Conservation (phyloP, 2,797 vertebrate species). For the Hydrolagus colliei region DNA sequence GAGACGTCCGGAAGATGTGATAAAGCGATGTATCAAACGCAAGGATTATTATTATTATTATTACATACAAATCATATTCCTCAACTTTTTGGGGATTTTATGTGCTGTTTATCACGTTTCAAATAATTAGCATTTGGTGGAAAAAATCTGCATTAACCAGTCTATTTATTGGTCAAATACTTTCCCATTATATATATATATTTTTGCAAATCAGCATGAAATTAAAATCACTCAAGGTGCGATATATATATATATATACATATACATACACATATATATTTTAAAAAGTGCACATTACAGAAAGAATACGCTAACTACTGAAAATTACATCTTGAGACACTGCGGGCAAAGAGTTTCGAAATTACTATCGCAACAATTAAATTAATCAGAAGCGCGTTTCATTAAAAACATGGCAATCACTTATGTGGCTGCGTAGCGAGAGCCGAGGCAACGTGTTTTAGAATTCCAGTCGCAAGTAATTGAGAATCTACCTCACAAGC, state of each 20-base stretch:
- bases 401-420: conserved; percentile 2
- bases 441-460: neutral
- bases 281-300: neutral
- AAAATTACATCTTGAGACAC: neutral
- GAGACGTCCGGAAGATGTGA: no score
- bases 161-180: neutral
- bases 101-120: neutral
- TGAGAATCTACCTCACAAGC: neutral
- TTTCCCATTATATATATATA: no score
- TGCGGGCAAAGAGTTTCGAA: conserved; percentile 1
- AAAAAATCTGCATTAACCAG: neutral
- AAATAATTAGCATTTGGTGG: conserved; percentile 4
- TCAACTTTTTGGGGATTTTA: neutral
- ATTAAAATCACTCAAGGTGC: neutral
- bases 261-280: neutral
- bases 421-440: neutral
- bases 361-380: neutral
- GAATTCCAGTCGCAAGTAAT: conserved; percentile 21
- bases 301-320: neutral
- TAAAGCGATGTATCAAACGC: no score
- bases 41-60: no score
- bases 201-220: neutral
- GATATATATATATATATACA: no score
- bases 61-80: neutral
- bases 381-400: conserved; percentile 1